phyloP scores from a whole-genome alignment of 1,140 invertebrate species.

The Gonioctena quinquepunctata region DNA sequence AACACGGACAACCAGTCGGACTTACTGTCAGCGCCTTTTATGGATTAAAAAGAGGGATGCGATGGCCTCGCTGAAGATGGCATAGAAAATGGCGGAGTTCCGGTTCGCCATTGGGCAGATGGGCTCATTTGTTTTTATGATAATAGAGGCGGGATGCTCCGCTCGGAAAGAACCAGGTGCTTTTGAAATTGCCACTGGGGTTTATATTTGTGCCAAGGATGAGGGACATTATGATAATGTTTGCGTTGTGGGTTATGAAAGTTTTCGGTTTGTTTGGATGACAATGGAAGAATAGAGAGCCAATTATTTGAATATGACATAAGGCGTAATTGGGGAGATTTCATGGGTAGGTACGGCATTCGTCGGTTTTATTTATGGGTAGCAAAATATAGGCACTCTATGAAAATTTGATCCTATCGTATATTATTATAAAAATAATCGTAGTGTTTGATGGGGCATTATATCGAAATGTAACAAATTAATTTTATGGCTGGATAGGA shows the following conservation, averaged over 20 bases:
- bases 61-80: constrained; percentile 8
- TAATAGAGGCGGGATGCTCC: constrained; percentile 11
- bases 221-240: constrained; percentile 1
- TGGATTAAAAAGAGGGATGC: constrained; percentile 25
- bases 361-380: too few species aligned
- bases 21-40: constrained; percentile 7
- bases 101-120: constrained; percentile 32
- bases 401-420: too few species aligned
- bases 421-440: too few species aligned
- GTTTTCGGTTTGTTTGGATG: neutral
- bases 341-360: neutral
- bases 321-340: neutral
- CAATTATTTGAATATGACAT: neutral
- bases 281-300: neutral
- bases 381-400: too few species aligned
- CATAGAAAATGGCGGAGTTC: constrained; percentile 29
- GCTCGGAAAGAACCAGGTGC: constrained; percentile 8
- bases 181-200: constrained; percentile 10
- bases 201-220: constrained; percentile 7
- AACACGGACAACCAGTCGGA: neutral
- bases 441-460: too few species aligned
- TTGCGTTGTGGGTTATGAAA: constrained; percentile 8
- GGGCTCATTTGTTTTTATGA: constrained; percentile 27
- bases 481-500: too few species aligned
- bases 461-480: too few species aligned